phyloP scores from a whole-genome alignment of 1,140 invertebrate species.

The Zaprionus inermis region DNA sequence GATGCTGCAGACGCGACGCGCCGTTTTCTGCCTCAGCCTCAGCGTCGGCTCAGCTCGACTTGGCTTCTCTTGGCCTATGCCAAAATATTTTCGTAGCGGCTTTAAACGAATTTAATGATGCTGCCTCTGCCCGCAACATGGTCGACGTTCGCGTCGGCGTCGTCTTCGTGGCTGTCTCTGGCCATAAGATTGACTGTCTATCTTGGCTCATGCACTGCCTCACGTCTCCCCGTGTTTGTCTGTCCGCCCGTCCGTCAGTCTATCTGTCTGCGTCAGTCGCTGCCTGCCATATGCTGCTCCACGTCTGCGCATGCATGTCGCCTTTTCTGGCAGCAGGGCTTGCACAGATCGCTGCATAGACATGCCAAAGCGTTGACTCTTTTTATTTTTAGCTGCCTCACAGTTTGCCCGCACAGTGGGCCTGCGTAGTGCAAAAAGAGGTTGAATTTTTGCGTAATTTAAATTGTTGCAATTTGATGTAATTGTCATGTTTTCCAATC shows the following conservation, averaged over 20 bases:
- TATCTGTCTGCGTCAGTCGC: conserved; percentile 35
- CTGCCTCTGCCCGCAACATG: conserved; percentile 54
- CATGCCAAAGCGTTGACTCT: conserved; percentile 79
- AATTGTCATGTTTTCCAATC: too few species aligned
- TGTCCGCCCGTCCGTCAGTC: conserved; percentile 18
- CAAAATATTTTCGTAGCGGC: conserved; percentile 67
- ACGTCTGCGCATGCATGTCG: conserved; percentile 77
- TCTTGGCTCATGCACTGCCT: conserved; percentile 40
- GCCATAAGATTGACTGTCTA: conserved; percentile 80
- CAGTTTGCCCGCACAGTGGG: conserved; percentile 66
- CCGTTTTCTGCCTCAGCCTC: conserved; percentile 23
- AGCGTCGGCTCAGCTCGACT: neutral
- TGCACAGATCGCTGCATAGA: conserved; percentile 67
- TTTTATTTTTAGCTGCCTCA: conserved; percentile 79
- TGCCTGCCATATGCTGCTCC: conserved; percentile 66
- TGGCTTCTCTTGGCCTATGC: conserved; percentile 50
- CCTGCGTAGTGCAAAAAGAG: neutral
- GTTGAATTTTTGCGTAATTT: neutral
- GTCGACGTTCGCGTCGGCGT: conserved; percentile 23
- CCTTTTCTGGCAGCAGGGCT: conserved; percentile 62
- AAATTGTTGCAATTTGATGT: neutral
- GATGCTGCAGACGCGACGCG: conserved; percentile 50
- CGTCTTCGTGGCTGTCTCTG: conserved; percentile 59
- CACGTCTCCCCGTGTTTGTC: neutral
- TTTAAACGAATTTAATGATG: conserved; percentile 80